phyloP scores from a whole-genome alignment of 2,797 vertebrate species.

The Monodelphis domestica region DNA sequence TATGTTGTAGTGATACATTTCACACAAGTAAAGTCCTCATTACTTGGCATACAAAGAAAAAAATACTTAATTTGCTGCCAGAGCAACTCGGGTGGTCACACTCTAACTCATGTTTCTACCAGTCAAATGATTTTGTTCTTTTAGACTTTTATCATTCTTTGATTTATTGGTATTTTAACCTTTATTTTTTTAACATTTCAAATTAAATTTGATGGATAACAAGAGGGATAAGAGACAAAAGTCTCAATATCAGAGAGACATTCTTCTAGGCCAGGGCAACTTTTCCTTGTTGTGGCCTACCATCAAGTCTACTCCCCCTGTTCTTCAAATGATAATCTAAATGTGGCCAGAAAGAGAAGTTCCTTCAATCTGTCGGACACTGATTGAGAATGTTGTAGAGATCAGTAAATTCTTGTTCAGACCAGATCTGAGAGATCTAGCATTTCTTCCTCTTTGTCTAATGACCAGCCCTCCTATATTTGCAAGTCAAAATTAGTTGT shows the following conservation, averaged over 20 bases:
- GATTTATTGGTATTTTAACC: constrained; percentile 21
- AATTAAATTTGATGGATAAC: constrained; percentile 1
- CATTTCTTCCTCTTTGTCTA: background rate
- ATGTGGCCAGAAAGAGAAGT: background rate
- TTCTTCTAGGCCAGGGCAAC: background rate
- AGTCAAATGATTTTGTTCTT: constrained; percentile 48
- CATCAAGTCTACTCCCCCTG: background rate
- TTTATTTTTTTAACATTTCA: constrained; percentile 10
- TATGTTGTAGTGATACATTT: constrained; percentile 6
- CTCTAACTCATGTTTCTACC: background rate
- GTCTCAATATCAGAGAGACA: background rate
- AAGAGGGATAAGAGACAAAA: background rate
- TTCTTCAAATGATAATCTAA: background rate
- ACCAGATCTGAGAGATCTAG: background rate
- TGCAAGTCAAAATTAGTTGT: background rate
- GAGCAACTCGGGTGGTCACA: constrained; percentile 45
- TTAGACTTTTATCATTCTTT: constrained; percentile 25
- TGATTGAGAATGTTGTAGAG: background rate
- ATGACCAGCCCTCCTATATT: background rate
- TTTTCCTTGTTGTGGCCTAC: background rate
- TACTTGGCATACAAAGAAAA: constrained; percentile 33
- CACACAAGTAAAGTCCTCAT: background rate
- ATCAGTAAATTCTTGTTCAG: background rate
- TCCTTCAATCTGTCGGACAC: background rate
- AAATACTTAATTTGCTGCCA: constrained; percentile 49